Conservation (phyloP, 2,113 vertebrate genomes). For the Tylochromis polylepis region DNA sequence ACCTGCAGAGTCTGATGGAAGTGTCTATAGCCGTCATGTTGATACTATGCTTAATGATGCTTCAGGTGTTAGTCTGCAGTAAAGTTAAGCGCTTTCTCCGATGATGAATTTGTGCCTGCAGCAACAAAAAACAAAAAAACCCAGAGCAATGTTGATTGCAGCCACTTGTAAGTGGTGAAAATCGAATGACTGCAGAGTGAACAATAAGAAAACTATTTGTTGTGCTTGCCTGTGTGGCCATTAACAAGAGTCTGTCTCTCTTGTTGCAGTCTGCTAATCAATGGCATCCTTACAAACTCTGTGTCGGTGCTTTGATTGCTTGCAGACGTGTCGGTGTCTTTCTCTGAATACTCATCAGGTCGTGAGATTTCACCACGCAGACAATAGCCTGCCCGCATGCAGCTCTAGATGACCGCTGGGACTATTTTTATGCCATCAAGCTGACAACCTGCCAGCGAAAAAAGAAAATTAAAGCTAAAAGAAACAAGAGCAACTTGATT, state of each 20-base stretch:
- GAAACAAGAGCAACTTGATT: background rate
- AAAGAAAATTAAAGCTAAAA: background rate
- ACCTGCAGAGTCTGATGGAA: conserved; percentile 18
- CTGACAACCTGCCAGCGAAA: background rate
- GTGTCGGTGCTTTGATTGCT: conserved; percentile 1
- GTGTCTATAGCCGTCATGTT: background rate
- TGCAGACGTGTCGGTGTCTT: background rate
- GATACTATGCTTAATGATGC: conserved; percentile 33
- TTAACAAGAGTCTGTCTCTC: background rate
- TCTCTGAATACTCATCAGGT: conserved; percentile 24
- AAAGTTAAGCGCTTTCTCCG: background rate
- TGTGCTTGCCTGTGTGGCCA: background rate
- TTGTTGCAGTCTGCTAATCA: conserved; percentile 9
- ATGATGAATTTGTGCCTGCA: background rate
- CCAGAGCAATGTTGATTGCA: conserved; percentile 5
- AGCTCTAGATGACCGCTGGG: background rate
- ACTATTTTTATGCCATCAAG: background rate
- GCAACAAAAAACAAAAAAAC: background rate
- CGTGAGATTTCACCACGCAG: background rate
- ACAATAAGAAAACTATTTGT: conserved; percentile 7
- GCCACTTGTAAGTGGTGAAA: background rate
- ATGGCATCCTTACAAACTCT: conserved; percentile 7
- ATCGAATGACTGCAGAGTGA: background rate
- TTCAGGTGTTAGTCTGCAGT: conserved; percentile 6
- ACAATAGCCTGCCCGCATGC: background rate